These are phyloP conservation scores for Aphelenchoides avenae DNA, from an alignment of 1,140 invertebrate species.

Conservation along the genomic window DNA sequence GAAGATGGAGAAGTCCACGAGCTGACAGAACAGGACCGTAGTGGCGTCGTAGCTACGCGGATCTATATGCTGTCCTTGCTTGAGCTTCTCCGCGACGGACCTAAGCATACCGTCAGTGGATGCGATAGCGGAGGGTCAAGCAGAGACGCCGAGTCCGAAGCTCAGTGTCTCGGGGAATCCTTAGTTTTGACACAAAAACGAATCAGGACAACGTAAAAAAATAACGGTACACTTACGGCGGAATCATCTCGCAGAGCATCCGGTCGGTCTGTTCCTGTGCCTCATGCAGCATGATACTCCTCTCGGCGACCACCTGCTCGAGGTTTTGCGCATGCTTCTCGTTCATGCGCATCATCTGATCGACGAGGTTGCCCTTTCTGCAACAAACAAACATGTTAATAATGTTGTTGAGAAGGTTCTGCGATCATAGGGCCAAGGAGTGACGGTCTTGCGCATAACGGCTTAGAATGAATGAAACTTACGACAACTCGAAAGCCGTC, in stretches of 20 bases:
- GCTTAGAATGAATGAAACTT: too few relatives aligned
- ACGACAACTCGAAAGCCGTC: constrained; percentile 40
- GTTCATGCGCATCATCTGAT: constrained; percentile 61
- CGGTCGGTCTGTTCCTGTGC: constrained; percentile 57
- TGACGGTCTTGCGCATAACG: too few relatives aligned
- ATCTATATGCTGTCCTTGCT: constrained; percentile 68
- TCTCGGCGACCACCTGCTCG: constrained; percentile 55
- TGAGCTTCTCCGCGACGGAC: constrained; percentile 87
- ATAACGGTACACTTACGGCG: too few relatives aligned
- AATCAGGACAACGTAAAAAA: too few relatives aligned
- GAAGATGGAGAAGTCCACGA: constrained; percentile 52
- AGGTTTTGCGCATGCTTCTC: constrained; percentile 59
- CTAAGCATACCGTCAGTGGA: too few relatives aligned
- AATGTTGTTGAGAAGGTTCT: too few relatives aligned
- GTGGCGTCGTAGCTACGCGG: constrained; percentile 51
- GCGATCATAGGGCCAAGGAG: too few relatives aligned
- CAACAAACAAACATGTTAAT: too few relatives aligned
- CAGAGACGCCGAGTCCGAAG: too few relatives aligned
- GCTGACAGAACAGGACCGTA: constrained; percentile 58
- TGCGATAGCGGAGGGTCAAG: too few relatives aligned
- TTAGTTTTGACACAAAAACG: too few relatives aligned
- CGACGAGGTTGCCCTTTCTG: constrained; percentile 58
- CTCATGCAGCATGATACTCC: constrained; percentile 46
- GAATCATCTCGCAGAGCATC: constrained; percentile 59
- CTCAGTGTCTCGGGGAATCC: too few relatives aligned